phyloP scores from a whole-genome alignment of 2,113 vertebrate species.

The Rattus norvegicus region DNA sequence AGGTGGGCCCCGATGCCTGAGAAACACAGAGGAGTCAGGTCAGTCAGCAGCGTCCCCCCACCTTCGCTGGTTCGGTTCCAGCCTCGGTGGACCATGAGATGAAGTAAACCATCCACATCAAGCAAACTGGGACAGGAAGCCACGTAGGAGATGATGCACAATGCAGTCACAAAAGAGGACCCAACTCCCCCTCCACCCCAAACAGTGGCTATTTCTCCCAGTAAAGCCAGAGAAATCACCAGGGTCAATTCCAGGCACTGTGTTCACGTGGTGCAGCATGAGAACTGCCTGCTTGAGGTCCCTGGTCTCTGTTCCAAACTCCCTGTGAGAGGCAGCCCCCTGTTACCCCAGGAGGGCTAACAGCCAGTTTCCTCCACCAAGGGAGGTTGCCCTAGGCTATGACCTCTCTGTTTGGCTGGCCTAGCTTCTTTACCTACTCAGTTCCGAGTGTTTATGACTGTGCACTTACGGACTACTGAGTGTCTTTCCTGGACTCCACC shows the following conservation, averaged over 20 bases:
- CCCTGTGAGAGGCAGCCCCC: background rate
- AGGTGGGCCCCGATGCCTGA: background rate
- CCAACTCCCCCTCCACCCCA: background rate
- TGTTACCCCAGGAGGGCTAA: no score
- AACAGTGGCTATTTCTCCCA: background rate
- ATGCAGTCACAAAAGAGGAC: background rate
- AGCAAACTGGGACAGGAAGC: background rate
- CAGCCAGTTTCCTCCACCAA: background rate
- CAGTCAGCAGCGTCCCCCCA: background rate
- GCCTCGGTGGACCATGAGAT: background rate
- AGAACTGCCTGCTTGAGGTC: no score
- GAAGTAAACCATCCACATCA: background rate
- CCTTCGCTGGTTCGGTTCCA: background rate
- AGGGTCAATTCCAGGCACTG: background rate
- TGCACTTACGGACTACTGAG: background rate
- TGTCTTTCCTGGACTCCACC: background rate
- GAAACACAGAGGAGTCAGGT: background rate
- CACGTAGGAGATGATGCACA: background rate
- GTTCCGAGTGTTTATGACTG: background rate
- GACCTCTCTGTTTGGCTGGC: background rate
- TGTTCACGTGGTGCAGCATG: background rate
- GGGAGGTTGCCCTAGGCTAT: background rate
- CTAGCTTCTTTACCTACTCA: accelerated
- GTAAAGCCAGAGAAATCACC: background rate
- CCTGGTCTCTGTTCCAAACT: background rate